These are phyloP conservation scores for Cacatua alba DNA, from an alignment of 2,113 vertebrate species.

Conservation along the genomic window DNA sequence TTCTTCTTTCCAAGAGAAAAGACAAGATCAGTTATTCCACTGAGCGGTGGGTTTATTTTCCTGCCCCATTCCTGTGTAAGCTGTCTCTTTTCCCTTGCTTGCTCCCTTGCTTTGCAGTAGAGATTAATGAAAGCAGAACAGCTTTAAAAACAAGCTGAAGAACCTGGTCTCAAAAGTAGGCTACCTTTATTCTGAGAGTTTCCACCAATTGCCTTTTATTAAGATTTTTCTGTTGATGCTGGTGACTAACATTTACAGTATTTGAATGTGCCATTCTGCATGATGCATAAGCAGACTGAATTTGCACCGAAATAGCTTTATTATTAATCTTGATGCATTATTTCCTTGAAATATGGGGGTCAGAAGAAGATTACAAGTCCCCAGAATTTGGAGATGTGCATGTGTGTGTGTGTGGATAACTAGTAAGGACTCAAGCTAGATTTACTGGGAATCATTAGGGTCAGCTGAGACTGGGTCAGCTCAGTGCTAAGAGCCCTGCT, in stretches of 20 bases:
- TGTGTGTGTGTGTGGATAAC: not conserved
- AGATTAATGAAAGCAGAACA: not conserved
- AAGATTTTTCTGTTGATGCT: not conserved
- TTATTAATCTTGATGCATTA: not conserved
- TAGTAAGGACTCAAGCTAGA: not conserved
- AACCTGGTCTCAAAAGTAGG: not conserved
- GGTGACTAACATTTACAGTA: not conserved
- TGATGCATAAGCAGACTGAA: not conserved
- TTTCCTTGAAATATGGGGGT: not conserved
- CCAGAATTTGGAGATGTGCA: not conserved
- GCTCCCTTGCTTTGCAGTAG: not conserved
- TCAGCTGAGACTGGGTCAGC: not conserved
- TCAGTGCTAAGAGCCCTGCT: not conserved
- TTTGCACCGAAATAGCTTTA: not conserved
- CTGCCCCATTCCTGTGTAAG: not conserved
- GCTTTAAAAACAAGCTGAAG: not conserved
- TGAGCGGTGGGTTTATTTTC: not conserved
- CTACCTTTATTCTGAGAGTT: not conserved
- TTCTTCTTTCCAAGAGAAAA: not conserved
- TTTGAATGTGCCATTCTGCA: not conserved
- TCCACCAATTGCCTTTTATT: not conserved
- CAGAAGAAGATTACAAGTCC: not conserved
- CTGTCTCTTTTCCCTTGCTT: not conserved
- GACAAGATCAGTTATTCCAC: not conserved
- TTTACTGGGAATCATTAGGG: not conserved